Conservation (phyloP, 2,888 invertebrate genomes). For the Drosophila paucipuncta region DNA sequence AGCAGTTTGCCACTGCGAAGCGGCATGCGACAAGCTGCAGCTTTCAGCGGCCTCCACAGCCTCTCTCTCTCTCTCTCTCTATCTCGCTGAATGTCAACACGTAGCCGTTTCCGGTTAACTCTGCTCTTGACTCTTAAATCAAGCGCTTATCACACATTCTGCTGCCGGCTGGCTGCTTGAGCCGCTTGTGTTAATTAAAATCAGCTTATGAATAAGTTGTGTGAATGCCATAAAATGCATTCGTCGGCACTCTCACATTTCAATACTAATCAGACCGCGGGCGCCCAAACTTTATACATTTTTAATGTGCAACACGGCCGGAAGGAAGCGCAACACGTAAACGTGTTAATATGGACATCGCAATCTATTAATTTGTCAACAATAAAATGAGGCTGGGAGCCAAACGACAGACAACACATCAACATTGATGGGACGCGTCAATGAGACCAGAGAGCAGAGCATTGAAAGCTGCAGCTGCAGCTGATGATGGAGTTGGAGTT, state of each 20-base stretch:
- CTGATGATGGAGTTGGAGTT: background rate
- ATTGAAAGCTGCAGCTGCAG: slow-evolving; percentile 10
- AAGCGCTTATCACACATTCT: slow-evolving; percentile 53
- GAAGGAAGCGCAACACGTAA: slow-evolving; percentile 81
- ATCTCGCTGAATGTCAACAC: slow-evolving; percentile 43
- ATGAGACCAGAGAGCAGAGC: slow-evolving; percentile 46
- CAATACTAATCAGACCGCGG: slow-evolving; percentile 74
- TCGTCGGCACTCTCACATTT: slow-evolving; percentile 42
- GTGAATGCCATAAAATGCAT: slow-evolving; percentile 68
- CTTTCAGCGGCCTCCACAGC: slow-evolving; percentile 34
- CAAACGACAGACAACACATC: slow-evolving; percentile 46
- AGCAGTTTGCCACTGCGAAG: slow-evolving; percentile 18
- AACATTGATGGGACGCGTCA: slow-evolving; percentile 49
- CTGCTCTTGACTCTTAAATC: slow-evolving; percentile 40
- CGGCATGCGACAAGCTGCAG: slow-evolving; percentile 22
- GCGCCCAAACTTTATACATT: slow-evolving; percentile 60
- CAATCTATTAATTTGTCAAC: slow-evolving; percentile 84
- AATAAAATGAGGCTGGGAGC: slow-evolving; percentile 70
- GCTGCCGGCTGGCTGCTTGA: slow-evolving; percentile 20
- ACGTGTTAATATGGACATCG: slow-evolving; percentile 82
- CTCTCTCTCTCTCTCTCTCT: background rate
- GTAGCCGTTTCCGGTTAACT: slow-evolving; percentile 58
- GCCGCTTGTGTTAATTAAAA: slow-evolving; percentile 66
- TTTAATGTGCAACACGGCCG: slow-evolving; percentile 72
- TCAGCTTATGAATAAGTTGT: slow-evolving; percentile 64